Evolutionary conservation across 2,888 invertebrate genomes (phyloP), one percentile per base, ranked within the genome.

Genomic region (Blastobasis lacticolella): DNA sequence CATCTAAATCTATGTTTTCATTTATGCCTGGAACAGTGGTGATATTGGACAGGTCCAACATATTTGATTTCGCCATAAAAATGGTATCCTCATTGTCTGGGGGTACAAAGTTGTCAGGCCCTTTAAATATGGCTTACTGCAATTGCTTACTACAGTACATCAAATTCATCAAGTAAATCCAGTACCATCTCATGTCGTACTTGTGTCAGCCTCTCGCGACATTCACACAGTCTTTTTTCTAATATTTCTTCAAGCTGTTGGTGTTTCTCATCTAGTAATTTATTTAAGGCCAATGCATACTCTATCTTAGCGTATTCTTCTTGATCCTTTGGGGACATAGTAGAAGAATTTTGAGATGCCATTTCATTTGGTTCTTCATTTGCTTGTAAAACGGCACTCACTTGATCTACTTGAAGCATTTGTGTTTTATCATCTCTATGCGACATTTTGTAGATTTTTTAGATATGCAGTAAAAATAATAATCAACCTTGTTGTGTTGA

Each of bases 81-180:
- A 76, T 57, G 5, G 91, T 90, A 62, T 94, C 94, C 4, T 82
- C 77, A 71, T 94, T 94, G 36, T 91, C 89, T 4, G 88, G 86
- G 1, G 87, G 74, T 0, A 85, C 73, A 59, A 89, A 91, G 37
- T 87, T 84, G 23, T 79, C 63, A 36, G 69, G 77, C 61, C 93
- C 92, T 64, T 92, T 93, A 59, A 94, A 94, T 92, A 94, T 1
- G 94, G 90, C 62, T 89, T 84, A 38, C 92, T 88, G 67, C 90
- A 85, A 49, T 66, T 68, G 0, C 75, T 67, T n/a, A n/a, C n/a
- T n/a, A n/a, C n/a, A n/a, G 43, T 80, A 78, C 37, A 73, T 69
- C 38, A 78, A 83, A 5, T 48, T 36, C 47, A n/a, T 65, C 65
- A 10, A 54, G 48, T 59, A 56, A 68, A 0, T 67, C 69, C 5